phyloP scores from a whole-genome alignment of 2,797 vertebrate species.

The Brachyalestes nurse region DNA sequence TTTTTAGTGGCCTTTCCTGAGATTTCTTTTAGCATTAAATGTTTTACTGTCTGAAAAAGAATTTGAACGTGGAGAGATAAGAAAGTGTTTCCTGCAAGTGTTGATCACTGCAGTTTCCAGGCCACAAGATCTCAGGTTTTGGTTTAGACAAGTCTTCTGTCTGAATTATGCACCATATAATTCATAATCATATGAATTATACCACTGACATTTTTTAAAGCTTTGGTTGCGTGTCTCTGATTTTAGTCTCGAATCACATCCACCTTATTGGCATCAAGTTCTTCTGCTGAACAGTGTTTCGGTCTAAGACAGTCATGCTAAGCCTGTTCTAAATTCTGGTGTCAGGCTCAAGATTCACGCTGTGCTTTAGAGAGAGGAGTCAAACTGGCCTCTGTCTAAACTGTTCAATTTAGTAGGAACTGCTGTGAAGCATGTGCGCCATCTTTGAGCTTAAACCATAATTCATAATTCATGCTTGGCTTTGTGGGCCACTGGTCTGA shows the following conservation, averaged over 20 bases:
- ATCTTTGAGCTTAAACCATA: conserved; percentile 1
- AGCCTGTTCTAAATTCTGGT: neutral
- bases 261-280: neutral
- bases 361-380: neutral
- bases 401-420: neutral
- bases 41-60: neutral
- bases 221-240: neutral
- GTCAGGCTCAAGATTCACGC: neutral
- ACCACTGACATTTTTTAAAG: neutral
- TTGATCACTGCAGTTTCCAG: neutral
- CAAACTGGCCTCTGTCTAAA: neutral
- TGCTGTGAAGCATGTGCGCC: neutral
- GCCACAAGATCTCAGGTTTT: conserved; percentile 1
- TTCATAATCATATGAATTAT: neutral
- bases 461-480: neutral
- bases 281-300: neutral
- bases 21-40: neutral
- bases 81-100: neutral
- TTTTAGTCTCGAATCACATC: neutral
- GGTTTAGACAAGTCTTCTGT: neutral
- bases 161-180: neutral
- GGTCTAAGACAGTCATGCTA: neutral
- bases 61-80: neutral
- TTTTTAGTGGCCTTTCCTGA: neutral
- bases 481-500: neutral